Conservation (phyloP, 1,140 invertebrate genomes). For the Neuroterus valhalla region DNA sequence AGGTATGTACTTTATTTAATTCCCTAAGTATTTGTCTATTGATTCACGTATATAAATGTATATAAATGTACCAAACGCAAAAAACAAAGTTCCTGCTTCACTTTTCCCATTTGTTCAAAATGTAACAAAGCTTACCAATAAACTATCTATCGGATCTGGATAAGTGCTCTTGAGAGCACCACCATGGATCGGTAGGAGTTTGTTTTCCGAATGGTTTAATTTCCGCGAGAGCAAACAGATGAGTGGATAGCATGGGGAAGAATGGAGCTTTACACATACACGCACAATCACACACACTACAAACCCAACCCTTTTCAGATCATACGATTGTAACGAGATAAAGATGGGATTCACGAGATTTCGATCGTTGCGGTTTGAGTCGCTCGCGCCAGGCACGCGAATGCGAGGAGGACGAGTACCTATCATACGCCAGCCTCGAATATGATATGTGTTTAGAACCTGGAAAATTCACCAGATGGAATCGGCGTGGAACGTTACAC, state of each 20-base stretch:
- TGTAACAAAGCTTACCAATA: not conserved
- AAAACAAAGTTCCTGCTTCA: not conserved
- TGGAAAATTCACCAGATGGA: conserved; percentile 66
- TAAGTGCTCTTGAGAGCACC: conserved; percentile 9
- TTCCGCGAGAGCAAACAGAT: conserved; percentile 12
- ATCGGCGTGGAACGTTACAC: conserved; percentile 59
- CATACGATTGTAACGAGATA: conserved; percentile 32
- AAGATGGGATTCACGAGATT: conserved; percentile 21
- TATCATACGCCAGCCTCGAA: not conserved
- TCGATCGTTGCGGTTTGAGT: conserved; percentile 27
- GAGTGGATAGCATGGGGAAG: conserved; percentile 3
- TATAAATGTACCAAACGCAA: too few relatives aligned
- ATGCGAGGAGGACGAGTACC: conserved; percentile 14
- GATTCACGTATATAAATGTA: too few relatives aligned
- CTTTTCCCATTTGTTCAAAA: not conserved
- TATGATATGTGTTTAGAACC: conserved; percentile 23
- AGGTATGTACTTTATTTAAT: too few relatives aligned
- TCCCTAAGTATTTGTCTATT: too few relatives aligned
- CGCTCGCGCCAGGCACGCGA: conserved; percentile 31
- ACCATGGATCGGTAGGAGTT: conserved; percentile 9
- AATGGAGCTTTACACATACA: not conserved
- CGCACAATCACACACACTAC: not conserved
- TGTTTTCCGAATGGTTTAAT: conserved; percentile 30
- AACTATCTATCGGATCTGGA: conserved; percentile 9
- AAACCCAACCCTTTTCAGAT: conserved; percentile 33